phyloP scores from a whole-genome alignment of 2,888 invertebrate genomes.

The Rhogogaster chlorosoma region DNA sequence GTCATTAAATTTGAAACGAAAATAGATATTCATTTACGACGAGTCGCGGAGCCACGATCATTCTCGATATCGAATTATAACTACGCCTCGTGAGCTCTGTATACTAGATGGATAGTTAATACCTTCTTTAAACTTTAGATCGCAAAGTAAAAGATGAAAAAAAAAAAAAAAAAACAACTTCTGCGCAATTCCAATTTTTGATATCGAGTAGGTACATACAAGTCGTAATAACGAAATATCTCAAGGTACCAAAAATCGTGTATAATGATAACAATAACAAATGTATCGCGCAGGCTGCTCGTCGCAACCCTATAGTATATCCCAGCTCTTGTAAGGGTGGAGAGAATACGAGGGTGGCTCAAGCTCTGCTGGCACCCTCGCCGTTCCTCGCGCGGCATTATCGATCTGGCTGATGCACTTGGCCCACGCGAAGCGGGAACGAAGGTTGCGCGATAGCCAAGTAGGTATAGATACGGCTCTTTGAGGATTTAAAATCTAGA shows the following conservation, averaged over 20 bases:
- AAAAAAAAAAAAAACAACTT: background rate
- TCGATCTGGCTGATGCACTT: conserved; percentile 30
- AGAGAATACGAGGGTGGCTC: background rate
- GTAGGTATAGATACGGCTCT: too few relatives aligned
- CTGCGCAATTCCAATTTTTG: too few relatives aligned
- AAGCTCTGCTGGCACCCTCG: conserved; percentile 1
- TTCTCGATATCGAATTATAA: background rate
- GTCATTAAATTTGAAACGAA: background rate
- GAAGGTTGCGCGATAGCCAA: conserved; percentile 15
- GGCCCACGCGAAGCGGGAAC: conserved; percentile 11
- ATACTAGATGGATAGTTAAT: background rate
- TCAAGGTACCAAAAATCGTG: background rate
- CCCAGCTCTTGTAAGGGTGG: background rate
- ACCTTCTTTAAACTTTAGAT: background rate
- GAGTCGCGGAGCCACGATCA: background rate
- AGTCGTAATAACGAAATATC: background rate
- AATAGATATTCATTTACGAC: background rate
- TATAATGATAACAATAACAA: background rate
- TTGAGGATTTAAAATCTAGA: background rate
- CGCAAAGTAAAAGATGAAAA: background rate
- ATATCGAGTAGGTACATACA: background rate
- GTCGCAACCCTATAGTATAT: background rate
- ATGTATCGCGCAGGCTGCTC: background rate
- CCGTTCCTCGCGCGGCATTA: background rate
- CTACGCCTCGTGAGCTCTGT: background rate